Conservation (phyloP, 2,888 invertebrate genomes). For the Drosophila peninsularis region DNA sequence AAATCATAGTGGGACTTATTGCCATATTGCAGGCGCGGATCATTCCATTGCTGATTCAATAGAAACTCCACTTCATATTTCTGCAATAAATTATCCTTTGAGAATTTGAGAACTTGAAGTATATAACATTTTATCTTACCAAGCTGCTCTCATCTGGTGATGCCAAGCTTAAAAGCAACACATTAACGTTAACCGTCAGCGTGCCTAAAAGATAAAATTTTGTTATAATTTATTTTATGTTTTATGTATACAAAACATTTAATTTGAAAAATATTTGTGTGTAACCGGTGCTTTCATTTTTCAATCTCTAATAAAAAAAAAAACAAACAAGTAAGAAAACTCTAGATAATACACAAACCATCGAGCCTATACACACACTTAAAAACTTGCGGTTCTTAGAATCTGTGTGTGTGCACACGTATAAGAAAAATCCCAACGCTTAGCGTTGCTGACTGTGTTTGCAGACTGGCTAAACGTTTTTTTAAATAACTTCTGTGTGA, state of each 20-base stretch:
- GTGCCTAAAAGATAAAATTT: slow-evolving; percentile 87
- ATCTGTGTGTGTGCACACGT: no score
- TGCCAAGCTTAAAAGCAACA: slow-evolving; percentile 95
- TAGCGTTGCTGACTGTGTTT: no score
- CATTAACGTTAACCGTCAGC: slow-evolving; percentile 96
- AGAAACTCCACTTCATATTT: slow-evolving; percentile 98
- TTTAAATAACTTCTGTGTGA: no score
- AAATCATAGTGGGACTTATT: slow-evolving; percentile 95
- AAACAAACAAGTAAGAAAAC: no score
- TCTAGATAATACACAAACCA: no score
- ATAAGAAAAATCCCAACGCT: no score
- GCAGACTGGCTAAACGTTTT: no score
- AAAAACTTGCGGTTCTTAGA: no score
- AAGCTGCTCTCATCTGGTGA: slow-evolving; percentile 98
- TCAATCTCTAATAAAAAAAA: no score
- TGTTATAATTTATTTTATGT: neutral
- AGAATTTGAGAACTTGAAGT: neutral
- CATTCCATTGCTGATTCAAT: slow-evolving; percentile 96
- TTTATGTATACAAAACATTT: neutral
- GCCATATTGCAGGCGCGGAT: slow-evolving; percentile 94
- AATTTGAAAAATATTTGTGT: neutral
- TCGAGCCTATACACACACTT: no score
- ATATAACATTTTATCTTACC: slow-evolving; percentile 87
- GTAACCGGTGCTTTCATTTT: no score
- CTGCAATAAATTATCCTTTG: slow-evolving; percentile 85